A percentile compares a stretch with the other conserved stretches of the same genome.
These are phyloP conservation scores for Corythaeola cristata DNA, from an alignment of 2,113 vertebrate species.

Conservation along the genomic window DNA sequence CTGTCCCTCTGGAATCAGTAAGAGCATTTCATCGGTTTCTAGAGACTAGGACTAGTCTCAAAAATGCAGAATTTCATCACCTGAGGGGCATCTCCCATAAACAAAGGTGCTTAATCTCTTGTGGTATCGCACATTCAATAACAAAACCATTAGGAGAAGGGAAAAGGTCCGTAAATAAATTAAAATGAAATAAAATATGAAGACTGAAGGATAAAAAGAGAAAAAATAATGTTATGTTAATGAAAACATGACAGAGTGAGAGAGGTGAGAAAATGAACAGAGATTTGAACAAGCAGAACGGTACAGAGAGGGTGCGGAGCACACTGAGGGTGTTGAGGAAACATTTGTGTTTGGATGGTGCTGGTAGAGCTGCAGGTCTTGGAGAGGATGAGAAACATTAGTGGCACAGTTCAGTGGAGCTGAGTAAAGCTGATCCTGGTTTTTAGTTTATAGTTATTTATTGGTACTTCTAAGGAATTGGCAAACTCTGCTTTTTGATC, in stretches of 20 bases:
- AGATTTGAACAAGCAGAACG: background rate
- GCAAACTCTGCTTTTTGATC: background rate
- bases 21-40: background rate
- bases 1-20: background rate
- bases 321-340: accelerated
- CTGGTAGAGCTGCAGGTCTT: background rate
- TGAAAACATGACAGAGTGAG: background rate
- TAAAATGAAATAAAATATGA: background rate
- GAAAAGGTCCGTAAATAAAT: background rate
- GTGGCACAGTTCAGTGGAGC: background rate
- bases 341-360: background rate
- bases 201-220: background rate
- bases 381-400: background rate
- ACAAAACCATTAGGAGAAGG: background rate
- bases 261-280: background rate
- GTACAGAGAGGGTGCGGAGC: background rate
- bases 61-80: background rate
- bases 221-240: background rate
- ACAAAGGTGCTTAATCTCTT: background rate
- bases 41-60: background rate
- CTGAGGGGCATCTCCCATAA: background rate
- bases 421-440: background rate
- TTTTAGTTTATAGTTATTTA: background rate
- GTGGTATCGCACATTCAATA: background rate
- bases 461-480: background rate